phyloP scores from a whole-genome alignment of 30 jellyfish, hydroid and myxozoan genomes.

The Aurelia aurita complex sp. Pacific region DNA sequence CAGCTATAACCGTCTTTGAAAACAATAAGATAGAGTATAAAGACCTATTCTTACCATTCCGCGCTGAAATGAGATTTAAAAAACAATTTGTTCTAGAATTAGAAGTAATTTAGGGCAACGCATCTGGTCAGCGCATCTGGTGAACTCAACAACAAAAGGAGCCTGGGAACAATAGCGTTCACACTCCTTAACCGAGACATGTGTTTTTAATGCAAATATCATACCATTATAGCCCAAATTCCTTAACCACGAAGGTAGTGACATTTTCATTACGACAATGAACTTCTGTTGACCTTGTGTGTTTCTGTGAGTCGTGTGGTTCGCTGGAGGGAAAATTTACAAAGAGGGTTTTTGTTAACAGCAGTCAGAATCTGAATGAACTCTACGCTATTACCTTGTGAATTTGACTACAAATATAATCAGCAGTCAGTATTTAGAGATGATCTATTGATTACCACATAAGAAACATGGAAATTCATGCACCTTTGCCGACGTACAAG shows the following conservation, averaged over 20 bases:
- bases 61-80: not conserved
- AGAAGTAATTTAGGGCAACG: not conserved
- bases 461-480: no score
- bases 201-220: slow-evolving; percentile 41
- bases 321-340: no score
- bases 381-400: no score
- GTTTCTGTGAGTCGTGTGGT: no score
- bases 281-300: not conserved
- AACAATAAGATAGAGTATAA: slow-evolving; percentile 1
- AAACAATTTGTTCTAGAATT: not conserved
- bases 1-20: not conserved
- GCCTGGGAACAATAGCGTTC: slow-evolving; percentile 61
- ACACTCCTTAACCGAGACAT: slow-evolving; percentile 35
- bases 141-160: slow-evolving; percentile 57
- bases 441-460: no score
- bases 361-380: no score
- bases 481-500: no score
- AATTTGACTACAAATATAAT: no score
- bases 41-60: not conserved
- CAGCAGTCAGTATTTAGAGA: no score
- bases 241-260: slow-evolving; percentile 2
- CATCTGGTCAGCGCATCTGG: slow-evolving; percentile 55
- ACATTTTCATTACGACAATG: not conserved
- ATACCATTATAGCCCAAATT: not conserved
- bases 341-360: not conserved